Evolutionary conservation across 2,888 invertebrate genomes (phyloP), one percentile per base, ranked within the genome.

Genomic region (Lissonota sp.): DNA sequence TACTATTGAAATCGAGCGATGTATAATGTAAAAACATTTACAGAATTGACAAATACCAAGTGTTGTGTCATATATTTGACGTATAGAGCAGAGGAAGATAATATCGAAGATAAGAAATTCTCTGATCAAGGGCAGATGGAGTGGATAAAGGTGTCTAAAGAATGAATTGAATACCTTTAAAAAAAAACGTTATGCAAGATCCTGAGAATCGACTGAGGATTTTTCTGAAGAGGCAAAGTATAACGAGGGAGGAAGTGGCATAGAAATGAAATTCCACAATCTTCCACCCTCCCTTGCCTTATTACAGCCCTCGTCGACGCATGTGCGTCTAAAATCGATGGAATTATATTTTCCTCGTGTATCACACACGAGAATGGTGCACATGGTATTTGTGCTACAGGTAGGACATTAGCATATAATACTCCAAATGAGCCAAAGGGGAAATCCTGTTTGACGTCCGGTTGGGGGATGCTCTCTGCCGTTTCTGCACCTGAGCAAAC

Each of bases 381-480:
- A 63, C 55, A 72, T 72, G 51, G 70, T 63, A 72, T 72, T 51
- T 62, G 40, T 73, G 42, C n/a, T 66, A 6, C 80, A 83, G 71
- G 72, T 74, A 49, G 10, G 12, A 73, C 62, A 81, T 77, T 62
- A 77, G 63, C 79, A 80, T 82, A n/a, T n/a, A n/a, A n/a, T n/a
- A 79, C 49, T 60, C 63, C 72, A 77, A 78, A 57, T 40, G 81
- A 69, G 66, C 60, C 71, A 57, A 70, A 77, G 58, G 79, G 82
- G 82, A 84, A 80, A 84, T 84, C 84, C 82, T 79, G 79, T 80
- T 74, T 75, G 72, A 82, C 79, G 67, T 70, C 77, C 80, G 71
- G 76, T 67, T 49, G 53, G 51, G 53, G 16, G 64, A 53, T 53
- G 53, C 12, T 53, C 75, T 75, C 70, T 60, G n/a, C 70, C 62